Conservation (phyloP, 2,888 invertebrate genomes). For the Megastigmus dorsalis region DNA sequence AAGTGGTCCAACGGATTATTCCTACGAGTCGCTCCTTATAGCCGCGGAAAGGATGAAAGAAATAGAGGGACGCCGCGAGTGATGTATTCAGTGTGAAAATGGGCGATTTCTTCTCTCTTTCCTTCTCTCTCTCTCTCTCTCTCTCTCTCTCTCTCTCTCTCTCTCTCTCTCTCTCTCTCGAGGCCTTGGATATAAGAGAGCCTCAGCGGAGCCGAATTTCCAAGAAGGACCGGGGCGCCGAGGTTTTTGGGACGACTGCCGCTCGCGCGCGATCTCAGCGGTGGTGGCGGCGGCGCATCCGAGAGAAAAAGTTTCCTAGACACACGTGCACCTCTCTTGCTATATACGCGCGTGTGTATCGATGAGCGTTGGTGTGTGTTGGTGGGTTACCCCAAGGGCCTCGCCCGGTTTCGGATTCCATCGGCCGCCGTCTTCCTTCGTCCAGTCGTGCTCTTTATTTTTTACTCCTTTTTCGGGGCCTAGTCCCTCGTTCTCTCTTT, state of each 20-base stretch:
- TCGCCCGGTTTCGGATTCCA: constrained; percentile 33
- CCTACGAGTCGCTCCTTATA: neutral
- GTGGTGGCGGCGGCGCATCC: neutral
- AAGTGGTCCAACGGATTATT: constrained; percentile 30
- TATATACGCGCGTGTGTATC: constrained; percentile 30
- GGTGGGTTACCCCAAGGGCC: neutral
- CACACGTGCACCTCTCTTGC: too few relatives aligned
- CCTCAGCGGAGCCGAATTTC: constrained; percentile 38
- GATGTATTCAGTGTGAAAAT: constrained; percentile 54
- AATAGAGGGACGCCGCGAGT: neutral
- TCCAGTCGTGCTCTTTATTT: too few relatives aligned
- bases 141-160: constrained; percentile 7
- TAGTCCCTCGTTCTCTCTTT: neutral
- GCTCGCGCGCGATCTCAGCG: neutral
- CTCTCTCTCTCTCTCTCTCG: constrained; percentile 7
- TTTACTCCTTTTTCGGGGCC: neutral
- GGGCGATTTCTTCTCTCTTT: too few relatives aligned
- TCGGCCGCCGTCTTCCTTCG: too few relatives aligned
- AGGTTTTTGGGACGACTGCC: constrained; percentile 8
- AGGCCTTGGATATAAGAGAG: neutral
- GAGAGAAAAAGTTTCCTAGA: constrained; percentile 23
- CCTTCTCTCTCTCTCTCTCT: constrained; percentile 11
- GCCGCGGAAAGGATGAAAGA: constrained; percentile 5
- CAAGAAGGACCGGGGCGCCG: constrained; percentile 55
- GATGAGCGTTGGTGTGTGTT: too few relatives aligned